Percentiles rank a stretch among this genome's conserved stretches.
Conservation (phyloP, 23 tunicate species). For the Oikopleura albicans region DNA sequence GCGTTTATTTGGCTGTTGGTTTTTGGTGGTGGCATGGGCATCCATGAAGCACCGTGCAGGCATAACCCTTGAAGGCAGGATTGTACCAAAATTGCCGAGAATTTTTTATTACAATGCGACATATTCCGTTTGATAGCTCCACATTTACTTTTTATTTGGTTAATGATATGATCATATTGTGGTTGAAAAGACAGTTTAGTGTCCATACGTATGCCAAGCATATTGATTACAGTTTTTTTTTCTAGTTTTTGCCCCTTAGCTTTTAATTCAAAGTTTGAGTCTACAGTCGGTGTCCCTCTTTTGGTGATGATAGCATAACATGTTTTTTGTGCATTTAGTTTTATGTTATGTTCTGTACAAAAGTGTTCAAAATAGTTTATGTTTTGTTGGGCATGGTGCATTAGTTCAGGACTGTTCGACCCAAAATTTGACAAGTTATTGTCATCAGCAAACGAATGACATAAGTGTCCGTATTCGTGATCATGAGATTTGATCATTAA, state of each 20-base stretch:
- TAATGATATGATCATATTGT: background rate
- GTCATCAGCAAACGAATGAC: background rate
- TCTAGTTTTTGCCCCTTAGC: background rate
- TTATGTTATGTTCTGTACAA: background rate
- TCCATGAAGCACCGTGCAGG: background rate
- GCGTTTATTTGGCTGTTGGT: background rate
- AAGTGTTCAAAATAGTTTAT: background rate
- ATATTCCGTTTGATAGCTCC: background rate
- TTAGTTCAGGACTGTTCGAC: background rate
- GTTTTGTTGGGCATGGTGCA: background rate
- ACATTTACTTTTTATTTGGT: background rate
- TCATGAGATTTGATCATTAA: background rate
- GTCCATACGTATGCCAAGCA: background rate
- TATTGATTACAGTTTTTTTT: background rate
- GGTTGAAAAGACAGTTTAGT: background rate
- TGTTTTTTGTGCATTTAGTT: background rate
- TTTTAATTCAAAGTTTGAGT: background rate
- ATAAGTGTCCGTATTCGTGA: background rate
- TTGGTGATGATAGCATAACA: background rate
- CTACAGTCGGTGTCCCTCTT: background rate
- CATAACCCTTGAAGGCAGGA: background rate
- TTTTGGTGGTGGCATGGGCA: background rate
- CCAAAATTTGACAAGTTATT: background rate
- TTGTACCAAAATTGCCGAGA: background rate
- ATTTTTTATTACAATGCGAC: background rate